These are phyloP conservation scores for Eira barbara DNA, from an alignment of 2,113 vertebrate species.

Conservation along the genomic window DNA sequence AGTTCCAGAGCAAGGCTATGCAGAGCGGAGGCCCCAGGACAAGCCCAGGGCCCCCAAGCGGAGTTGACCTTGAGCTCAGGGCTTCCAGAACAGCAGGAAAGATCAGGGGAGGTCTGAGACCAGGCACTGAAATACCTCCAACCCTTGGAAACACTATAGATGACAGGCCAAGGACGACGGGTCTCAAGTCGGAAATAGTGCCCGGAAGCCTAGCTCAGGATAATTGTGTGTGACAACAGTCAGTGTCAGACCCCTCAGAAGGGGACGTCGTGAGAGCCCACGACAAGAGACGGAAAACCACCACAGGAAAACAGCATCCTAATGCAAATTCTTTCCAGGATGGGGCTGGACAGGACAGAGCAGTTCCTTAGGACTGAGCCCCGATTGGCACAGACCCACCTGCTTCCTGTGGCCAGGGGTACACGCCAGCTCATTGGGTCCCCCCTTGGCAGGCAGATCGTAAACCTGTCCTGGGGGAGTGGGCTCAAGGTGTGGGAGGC, in stretches of 20 bases:
- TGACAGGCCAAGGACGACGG: background rate
- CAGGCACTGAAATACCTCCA: background rate
- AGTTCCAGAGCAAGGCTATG: background rate
- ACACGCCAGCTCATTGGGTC: background rate
- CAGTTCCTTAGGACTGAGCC: background rate
- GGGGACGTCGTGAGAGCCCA: background rate
- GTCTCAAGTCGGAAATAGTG: background rate
- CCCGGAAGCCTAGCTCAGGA: background rate
- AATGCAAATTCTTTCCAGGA: too few relatives aligned
- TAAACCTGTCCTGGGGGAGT: background rate
- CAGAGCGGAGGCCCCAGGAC: background rate
- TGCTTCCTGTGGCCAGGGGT: background rate
- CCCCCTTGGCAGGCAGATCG: background rate
- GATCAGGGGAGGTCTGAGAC: background rate
- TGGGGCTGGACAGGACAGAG: background rate
- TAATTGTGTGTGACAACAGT: background rate
- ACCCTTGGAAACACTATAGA: background rate
- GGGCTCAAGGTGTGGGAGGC: background rate
- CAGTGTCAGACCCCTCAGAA: background rate
- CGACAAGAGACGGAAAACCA: background rate
- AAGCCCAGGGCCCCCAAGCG: background rate
- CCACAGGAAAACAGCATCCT: background rate
- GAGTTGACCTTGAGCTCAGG: background rate
- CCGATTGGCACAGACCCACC: background rate
- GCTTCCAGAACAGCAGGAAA: background rate